Conservation (phyloP, 2,888 invertebrate species). For the Agrochola lota region DNA sequence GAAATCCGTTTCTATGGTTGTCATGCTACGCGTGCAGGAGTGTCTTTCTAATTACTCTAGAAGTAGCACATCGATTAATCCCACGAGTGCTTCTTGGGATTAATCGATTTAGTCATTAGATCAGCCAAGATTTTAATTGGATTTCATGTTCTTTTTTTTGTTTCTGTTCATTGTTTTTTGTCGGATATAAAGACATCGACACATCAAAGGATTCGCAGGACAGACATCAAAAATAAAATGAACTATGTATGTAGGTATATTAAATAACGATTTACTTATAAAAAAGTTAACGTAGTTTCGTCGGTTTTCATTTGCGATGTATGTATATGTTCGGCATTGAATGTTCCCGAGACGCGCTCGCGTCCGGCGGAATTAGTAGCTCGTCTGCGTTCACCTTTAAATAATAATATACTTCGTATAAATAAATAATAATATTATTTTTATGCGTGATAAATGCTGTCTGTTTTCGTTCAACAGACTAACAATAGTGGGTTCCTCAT, state of each 20-base stretch:
- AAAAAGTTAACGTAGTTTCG: background rate
- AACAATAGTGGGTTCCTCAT: background rate
- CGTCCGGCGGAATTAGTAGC: slow-evolving; percentile 6
- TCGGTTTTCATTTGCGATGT: slow-evolving; percentile 32
- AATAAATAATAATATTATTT: slow-evolving; percentile 41
- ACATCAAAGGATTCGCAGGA: slow-evolving; percentile 4
- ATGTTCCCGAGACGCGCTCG: slow-evolving; percentile 14
- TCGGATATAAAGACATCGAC: background rate
- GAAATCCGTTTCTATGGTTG: too few species aligned
- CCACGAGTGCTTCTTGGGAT: slow-evolving; percentile 3
- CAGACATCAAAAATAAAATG: slow-evolving; percentile 20
- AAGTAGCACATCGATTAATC: background rate
- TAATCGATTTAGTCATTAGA: background rate
- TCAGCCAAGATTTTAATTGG: background rate
- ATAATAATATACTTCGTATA: slow-evolving; percentile 30
- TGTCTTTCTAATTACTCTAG: background rate
- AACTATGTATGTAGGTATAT: background rate
- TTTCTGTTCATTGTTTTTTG: background rate
- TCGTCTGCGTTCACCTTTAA: slow-evolving; percentile 49
- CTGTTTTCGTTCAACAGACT: background rate
- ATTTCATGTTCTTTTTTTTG: background rate
- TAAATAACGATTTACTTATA: slow-evolving; percentile 13
- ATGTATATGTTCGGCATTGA: slow-evolving; percentile 11
- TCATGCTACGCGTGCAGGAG: background rate
- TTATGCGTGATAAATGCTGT: background rate